A percentile compares a stretch with the other conserved stretches of the same genome.
phyloP scores from a whole-genome alignment of 2,113 vertebrate species.

The Heloderma charlesbogerti region DNA sequence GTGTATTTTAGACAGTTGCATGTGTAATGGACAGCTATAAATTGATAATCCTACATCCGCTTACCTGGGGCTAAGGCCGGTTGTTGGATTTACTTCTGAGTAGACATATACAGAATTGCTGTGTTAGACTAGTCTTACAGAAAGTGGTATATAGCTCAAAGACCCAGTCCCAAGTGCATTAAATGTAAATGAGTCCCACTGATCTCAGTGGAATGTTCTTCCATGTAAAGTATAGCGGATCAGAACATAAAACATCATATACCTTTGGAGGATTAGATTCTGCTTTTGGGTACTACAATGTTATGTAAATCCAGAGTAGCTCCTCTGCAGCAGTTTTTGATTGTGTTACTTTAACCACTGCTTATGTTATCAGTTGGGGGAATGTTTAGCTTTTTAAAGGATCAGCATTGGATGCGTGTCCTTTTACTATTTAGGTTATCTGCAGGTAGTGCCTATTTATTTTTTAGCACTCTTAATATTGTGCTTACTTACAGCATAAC shows the following conservation, averaged over 20 bases:
- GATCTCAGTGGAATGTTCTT: background rate
- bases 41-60: background rate
- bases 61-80: no score
- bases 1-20: conserved; percentile 1
- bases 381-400: background rate
- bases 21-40: conserved; percentile 16
- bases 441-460: conserved; percentile 73
- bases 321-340: background rate
- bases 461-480: conserved; percentile 75
- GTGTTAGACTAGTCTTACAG: background rate
- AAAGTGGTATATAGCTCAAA: background rate
- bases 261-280: background rate
- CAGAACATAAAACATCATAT: background rate
- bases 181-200: background rate
- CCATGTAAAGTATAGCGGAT: background rate
- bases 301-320: background rate
- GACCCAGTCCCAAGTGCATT: background rate
- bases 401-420: conserved; percentile 29
- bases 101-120: no score
- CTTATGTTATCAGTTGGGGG: background rate
- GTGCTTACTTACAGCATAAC: conserved; percentile 69
- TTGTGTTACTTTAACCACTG: conserved; percentile 21
- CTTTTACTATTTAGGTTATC: conserved; percentile 66
- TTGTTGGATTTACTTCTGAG: no score
- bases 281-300: background rate